Evolutionary conservation across 2,797 vertebrate genomes (phyloP), one percentile per base, ranked within the genome.

Genomic region (Paedocypris micromegethes): DNA sequence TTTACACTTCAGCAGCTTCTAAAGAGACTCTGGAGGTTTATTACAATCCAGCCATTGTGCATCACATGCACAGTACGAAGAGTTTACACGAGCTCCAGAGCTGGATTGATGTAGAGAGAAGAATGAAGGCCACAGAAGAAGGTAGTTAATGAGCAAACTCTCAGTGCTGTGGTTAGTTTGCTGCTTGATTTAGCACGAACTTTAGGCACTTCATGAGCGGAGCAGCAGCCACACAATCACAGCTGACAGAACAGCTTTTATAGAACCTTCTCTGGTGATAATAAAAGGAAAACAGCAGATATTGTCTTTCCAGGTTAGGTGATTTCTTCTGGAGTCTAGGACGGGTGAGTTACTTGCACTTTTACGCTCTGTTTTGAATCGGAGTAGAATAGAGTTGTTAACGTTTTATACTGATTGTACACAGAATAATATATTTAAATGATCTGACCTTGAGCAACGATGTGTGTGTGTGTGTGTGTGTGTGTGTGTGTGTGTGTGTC

Each of bases 121-220:
- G 5, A 45, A 58, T 6, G 37, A 38, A 46, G 40, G 54, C 7
- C 9, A 9, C 6, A 52, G 47, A 66, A 61, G 38, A 39, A 23
- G 7, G 5, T 46, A 55, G 72, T 74, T 74, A 74, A 70, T 74
- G 42, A 70, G 9, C 47, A 57, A 70, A 66, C 61, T 53, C 45
- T 49, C 6, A 44, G 5, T 0, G 2, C 38, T 43, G 23, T 6
- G 0, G 39, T 53, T 68, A 44, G 67, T 74, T 74, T 74, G 51
- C 55, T 66, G 62, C 72, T 55, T 70, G 70, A 61, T 56, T 75
- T 61, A 55, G 73, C 68, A 76, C 75, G 77, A 83, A 83, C 77
- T 74, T 79, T 81, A 77, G 63, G 75, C 79, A 79, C 6, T 83
- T 75, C 59, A 58, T 79, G 83, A 78, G 77, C 67, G 50, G 78